Base-by-base conservation (phyloP, 1,140 invertebrate genomes). In the Thaumatotibia leucotreta region DNA sequence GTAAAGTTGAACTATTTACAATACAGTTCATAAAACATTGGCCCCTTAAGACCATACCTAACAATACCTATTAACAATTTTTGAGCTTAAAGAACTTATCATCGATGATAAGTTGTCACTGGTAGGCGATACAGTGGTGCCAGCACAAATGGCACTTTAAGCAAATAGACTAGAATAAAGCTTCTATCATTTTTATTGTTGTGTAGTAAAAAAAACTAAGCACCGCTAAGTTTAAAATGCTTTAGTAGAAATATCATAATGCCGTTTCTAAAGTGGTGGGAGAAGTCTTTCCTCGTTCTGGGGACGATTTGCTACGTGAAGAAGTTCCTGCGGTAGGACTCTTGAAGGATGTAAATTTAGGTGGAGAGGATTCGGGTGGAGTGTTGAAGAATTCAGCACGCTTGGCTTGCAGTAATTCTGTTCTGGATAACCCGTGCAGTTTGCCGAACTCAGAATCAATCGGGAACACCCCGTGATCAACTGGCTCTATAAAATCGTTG, bases 241-340 rank as follows among this genome's bases (percentile, higher is more conserved):
- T 33, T 20, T 70, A 63, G 67, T 52, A 67, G 50, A 70, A 72
- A 65, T 73, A 92, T 92, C 92, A 93, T 93, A 93, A 93, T 61
- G 93, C 92, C 54, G 93, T 93, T 88, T 93, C 93, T 78, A 93
- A 84, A 22, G 93, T 92, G 45, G 89, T 88, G 14, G 92, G 92
- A 17, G 87, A 86, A 17, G 75, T 66, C 75, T 82, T 82, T 61
- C 64, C 82, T 76, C 79, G 67, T 62, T 66, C 32, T 35, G 29
- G 66, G 10, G 45, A 27, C 22, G 58, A 65, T 65, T 58, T 61
- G n/a, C 39, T 50, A 32, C 61, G 31, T 10, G 23, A 62, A 8
- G 73, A 62, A n/a, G n/a, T n/a, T 61, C 77, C 66, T 20, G 75
- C 50, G 17, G 69, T 69, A 45, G 79, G 75, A 70, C 70, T 81